Evolutionary conservation across 2,113 vertebrate species (phyloP).

Genomic region (Pluvianellus socialis): DNA sequence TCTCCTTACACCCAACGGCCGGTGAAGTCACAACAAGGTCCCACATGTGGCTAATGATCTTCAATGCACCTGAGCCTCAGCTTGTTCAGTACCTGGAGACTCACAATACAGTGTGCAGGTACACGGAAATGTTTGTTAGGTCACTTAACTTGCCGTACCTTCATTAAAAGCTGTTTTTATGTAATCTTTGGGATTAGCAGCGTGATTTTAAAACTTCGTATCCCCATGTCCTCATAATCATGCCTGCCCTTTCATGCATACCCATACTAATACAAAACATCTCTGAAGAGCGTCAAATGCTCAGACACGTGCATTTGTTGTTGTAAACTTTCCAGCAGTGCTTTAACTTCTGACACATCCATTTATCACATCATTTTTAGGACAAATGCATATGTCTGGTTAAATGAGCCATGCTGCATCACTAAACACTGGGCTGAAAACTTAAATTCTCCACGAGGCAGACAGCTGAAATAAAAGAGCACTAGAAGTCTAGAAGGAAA

Average conservation of each 20-base stretch:
- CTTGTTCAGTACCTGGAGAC: not conserved
- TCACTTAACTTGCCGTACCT: not conserved
- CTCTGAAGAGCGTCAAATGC: not conserved
- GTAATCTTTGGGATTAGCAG: not conserved
- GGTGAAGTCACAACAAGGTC: too few species aligned
- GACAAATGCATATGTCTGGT: not conserved
- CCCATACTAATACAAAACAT: not conserved
- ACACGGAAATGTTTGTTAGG: not conserved
- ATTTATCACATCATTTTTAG: not conserved
- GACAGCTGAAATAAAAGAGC: not conserved
- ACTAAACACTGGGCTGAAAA: not conserved
- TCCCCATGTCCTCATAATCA: not conserved
- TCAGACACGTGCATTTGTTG: not conserved
- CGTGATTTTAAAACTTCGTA: not conserved
- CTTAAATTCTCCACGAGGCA: not conserved
- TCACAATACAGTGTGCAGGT: not conserved
- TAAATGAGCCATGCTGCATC: not conserved
- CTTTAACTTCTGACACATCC: not conserved
- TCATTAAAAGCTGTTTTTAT: not conserved
- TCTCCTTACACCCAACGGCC: accelerated
- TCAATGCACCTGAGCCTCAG: not conserved
- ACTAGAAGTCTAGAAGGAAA: not conserved
- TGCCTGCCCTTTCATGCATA: not conserved
- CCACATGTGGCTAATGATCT: not conserved
- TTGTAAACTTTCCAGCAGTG: not conserved